Conservation (phyloP, 2,113 vertebrate species). For the Otus sunia region DNA sequence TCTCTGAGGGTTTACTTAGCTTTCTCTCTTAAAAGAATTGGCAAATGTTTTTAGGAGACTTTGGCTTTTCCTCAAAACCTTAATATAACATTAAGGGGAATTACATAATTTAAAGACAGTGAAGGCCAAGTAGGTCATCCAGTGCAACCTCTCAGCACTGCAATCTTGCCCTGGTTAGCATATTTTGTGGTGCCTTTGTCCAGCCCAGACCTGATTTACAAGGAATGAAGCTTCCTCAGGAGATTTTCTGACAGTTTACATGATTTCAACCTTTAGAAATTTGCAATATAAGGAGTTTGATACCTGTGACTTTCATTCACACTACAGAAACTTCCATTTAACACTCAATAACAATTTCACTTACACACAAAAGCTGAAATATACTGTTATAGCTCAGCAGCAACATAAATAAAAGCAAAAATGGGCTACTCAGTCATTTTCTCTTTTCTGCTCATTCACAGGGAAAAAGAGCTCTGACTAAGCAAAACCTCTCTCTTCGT, state of each 20-base stretch:
- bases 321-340: neutral
- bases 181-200: neutral
- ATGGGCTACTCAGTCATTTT: neutral
- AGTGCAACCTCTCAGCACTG: neutral
- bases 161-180: neutral
- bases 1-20: neutral
- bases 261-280: neutral
- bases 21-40: neutral
- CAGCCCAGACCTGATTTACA: neutral
- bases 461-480: neutral
- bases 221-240: neutral
- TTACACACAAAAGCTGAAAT: neutral
- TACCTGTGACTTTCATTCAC: neutral
- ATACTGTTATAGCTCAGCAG: neutral
- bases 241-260: neutral
- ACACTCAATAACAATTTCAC: neutral
- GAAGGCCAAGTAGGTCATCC: neutral
- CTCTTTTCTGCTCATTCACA: neutral
- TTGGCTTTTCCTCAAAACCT: constrained; percentile 12
- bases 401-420: neutral
- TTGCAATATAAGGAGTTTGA: neutral
- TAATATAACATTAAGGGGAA: neutral
- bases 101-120: constrained; percentile 18
- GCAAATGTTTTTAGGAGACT: neutral
- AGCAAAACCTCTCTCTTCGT: neutral